Percentiles rank a stretch among this genome's conserved stretches.
Evolutionary conservation across 2,113 vertebrate genomes (phyloP).

Genomic region (Falcunculus frontatus): DNA sequence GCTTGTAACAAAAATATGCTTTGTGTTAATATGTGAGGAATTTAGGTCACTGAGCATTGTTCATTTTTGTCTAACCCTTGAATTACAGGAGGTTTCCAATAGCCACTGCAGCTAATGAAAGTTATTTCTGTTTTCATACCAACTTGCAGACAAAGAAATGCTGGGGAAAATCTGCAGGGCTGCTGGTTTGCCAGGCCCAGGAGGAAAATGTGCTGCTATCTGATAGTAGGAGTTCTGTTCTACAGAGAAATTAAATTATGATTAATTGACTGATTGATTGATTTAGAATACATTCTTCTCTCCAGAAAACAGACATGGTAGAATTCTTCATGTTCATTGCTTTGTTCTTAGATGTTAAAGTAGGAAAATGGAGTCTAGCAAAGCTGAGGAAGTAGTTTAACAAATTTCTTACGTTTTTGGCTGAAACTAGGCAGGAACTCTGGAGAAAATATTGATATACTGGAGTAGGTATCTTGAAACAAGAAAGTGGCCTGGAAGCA

Average conservation of each 20-base stretch:
- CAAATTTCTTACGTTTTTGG: not conserved
- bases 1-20: slow-evolving; percentile 13
- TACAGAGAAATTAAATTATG: not conserved
- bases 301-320: not conserved
- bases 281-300: not conserved
- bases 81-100: slow-evolving; percentile 36
- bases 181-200: not conserved
- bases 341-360: not conserved
- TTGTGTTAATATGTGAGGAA: slow-evolving; percentile 21
- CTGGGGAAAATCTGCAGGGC: not conserved
- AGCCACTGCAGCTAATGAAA: slow-evolving; percentile 29
- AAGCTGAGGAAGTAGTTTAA: not conserved
- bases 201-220: not conserved
- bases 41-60: slow-evolving; percentile 52
- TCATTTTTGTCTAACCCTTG: slow-evolving; percentile 33
- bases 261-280: not conserved
- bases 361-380: not conserved
- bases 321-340: not conserved
- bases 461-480: not conserved
- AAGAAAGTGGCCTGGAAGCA: not conserved
- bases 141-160: not conserved
- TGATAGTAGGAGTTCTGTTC: not conserved
- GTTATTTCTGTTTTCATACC: slow-evolving; percentile 5
- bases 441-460: not conserved
- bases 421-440: not conserved